These are phyloP conservation scores for Hirundo rustica DNA, from an alignment of 2,797 vertebrate species.

Conservation along the genomic window DNA sequence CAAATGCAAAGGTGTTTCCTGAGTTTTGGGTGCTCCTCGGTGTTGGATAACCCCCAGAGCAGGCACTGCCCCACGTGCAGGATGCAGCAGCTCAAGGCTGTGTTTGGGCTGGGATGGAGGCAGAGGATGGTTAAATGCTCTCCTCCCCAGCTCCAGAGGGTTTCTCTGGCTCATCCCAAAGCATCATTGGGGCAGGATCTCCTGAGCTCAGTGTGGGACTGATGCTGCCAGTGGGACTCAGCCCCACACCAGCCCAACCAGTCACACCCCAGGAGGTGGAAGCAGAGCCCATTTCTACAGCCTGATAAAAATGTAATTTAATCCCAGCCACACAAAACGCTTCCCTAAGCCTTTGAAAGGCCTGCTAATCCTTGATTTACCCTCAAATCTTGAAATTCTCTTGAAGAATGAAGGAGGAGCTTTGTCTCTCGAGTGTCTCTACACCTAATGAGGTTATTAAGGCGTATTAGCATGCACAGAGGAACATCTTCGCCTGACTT, in stretches of 20 bases:
- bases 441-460: neutral
- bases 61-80: accelerated
- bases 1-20: neutral
- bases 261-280: accelerated
- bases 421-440: neutral
- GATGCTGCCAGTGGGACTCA: accelerated
- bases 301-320: neutral
- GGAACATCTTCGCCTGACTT: neutral
- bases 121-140: neutral
- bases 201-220: accelerated
- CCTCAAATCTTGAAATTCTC: slow-evolving; percentile 1
- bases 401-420: neutral
- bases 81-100: neutral
- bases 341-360: neutral
- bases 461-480: neutral
- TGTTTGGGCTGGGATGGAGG: neutral
- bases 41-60: neutral
- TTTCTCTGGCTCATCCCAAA: neutral
- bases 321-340: neutral
- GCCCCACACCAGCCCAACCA: accelerated
- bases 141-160: neutral
- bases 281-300: neutral
- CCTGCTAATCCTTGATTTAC: neutral
- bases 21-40: neutral
- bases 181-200: accelerated